phyloP scores from a whole-genome alignment of 2,113 vertebrate species.

The Oreamnos americanus region DNA sequence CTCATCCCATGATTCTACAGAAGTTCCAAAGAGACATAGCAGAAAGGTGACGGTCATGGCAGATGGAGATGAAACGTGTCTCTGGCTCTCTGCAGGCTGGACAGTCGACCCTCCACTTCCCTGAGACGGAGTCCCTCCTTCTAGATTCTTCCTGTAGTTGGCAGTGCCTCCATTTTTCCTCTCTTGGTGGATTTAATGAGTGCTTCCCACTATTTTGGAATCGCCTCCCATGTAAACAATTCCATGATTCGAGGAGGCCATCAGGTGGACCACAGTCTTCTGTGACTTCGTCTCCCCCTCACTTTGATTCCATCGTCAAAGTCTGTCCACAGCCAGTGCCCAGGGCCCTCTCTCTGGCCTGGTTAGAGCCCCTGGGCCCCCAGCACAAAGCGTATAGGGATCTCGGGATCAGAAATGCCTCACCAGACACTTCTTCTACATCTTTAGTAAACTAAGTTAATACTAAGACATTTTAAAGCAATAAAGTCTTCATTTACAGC shows the following conservation, averaged over 20 bases:
- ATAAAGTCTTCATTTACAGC: conserved; percentile 39
- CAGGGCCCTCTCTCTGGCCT: neutral
- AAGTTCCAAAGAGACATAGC: neutral
- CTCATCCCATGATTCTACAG: neutral
- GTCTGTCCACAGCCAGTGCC: neutral
- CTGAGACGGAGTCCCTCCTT: neutral
- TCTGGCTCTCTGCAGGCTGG: neutral
- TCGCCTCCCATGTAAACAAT: neutral
- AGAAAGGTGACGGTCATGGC: neutral
- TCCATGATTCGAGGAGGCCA: neutral
- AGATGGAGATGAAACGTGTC: neutral
- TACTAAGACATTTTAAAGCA: conserved; percentile 5
- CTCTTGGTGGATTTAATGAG: neutral
- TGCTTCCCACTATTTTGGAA: neutral
- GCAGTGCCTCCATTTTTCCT: neutral
- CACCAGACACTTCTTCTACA: neutral
- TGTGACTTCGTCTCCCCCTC: neutral
- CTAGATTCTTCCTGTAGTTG: neutral
- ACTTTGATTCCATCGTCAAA: neutral
- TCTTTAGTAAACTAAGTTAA: conserved; percentile 26
- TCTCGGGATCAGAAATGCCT: neutral
- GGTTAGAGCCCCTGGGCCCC: neutral
- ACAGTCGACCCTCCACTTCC: neutral
- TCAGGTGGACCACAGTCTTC: neutral
- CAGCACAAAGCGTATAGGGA: neutral